Evolutionary conservation across 2,888 invertebrate genomes (phyloP).

Genomic region (Scaptomyza reducta): DNA sequence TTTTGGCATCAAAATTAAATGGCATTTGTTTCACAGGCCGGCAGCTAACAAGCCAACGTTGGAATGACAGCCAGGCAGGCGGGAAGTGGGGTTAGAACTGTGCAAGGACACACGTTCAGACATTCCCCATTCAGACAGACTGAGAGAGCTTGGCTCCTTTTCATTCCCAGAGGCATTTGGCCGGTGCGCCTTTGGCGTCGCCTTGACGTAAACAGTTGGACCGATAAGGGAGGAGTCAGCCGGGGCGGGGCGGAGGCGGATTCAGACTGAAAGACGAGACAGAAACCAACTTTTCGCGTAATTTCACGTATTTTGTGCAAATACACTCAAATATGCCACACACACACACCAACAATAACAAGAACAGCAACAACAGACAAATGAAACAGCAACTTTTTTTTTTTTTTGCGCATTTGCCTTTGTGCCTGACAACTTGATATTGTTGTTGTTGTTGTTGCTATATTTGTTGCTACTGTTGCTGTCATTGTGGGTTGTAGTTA

Average conservation of each 20-base stretch:
- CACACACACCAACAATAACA: conserved; percentile 1
- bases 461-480: conserved; percentile 4
- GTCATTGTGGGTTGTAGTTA: conserved; percentile 22
- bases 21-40: conserved; percentile 55
- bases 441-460: conserved; percentile 29
- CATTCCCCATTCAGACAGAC: conserved; percentile 42
- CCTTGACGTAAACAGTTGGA: conserved; percentile 40
- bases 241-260: too few species aligned
- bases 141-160: conserved; percentile 19
- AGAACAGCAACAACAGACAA: conserved; percentile 28
- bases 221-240: conserved; percentile 15
- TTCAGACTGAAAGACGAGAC: conserved; percentile 17
- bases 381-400: conserved; percentile 41
- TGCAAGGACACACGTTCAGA: conserved; percentile 14
- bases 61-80: conserved; percentile 18
- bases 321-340: conserved; percentile 73
- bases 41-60: conserved; percentile 56
- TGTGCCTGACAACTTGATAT: conserved; percentile 44
- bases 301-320: conserved; percentile 76
- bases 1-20: conserved; percentile 68
- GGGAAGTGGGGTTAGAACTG: not conserved
- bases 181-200: conserved; percentile 53
- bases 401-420: conserved; percentile 41
- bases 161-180: conserved; percentile 43
- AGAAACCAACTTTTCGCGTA: conserved; percentile 69